Percentiles rank a stretch among this genome's conserved stretches.
Conservation (phyloP, 1,140 invertebrate species). For the Linepithema humile region DNA sequence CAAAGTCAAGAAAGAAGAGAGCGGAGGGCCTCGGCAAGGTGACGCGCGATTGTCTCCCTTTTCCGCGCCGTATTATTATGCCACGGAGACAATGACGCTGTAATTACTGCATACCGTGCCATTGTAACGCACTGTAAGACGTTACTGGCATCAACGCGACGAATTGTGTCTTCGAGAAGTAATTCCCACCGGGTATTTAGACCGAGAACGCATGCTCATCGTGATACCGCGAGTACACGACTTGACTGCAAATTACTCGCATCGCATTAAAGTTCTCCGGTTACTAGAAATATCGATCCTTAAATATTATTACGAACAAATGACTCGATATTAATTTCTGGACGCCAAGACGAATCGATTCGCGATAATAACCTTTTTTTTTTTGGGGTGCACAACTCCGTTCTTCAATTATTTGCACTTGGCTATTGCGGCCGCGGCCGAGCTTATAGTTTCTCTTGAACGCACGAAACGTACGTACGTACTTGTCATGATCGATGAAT, state of each 20-base stretch:
- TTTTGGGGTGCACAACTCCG: not conserved
- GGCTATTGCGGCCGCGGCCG: no score
- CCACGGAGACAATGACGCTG: slow-evolving; percentile 1
- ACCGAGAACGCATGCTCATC: not conserved
- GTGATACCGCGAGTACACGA: not conserved
- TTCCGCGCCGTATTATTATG: slow-evolving; percentile 4
- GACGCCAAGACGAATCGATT: not conserved
- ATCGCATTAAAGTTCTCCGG: not conserved
- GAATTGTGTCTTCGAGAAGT: not conserved
- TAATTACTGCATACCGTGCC: slow-evolving; percentile 16
- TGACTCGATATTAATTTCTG: not conserved
- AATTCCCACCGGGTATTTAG: not conserved
- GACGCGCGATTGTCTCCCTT: not conserved
- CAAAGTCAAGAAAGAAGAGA: slow-evolving; percentile 26
- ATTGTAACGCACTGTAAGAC: not conserved
- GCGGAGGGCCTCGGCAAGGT: no score
- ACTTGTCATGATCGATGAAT: slow-evolving; percentile 31
- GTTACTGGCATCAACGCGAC: not conserved
- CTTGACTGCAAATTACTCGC: not conserved
- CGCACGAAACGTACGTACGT: not conserved
- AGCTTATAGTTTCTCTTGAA: not conserved
- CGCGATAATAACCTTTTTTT: not conserved
- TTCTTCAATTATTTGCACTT: slow-evolving; percentile 23
- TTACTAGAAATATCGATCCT: not conserved
- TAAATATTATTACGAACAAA: not conserved